Conservation (phyloP, 2,888 invertebrate genomes). For the Watsonalla binaria region DNA sequence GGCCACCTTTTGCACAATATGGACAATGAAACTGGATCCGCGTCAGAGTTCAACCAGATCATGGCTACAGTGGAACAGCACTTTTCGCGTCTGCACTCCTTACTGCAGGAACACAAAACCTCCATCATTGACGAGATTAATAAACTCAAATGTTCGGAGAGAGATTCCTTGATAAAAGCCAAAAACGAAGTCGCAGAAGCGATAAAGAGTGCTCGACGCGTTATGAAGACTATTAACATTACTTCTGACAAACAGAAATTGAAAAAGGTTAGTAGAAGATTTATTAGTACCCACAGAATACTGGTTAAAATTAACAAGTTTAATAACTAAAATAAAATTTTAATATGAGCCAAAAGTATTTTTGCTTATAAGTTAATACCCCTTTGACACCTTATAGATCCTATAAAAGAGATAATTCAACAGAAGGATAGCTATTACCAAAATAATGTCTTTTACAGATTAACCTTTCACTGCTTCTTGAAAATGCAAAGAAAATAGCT, state of each 20-base stretch:
- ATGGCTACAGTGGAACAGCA: constrained; percentile 65
- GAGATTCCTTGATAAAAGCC: constrained; percentile 44
- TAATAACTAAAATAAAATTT: no score
- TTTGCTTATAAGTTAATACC: no score
- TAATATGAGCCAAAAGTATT: no score
- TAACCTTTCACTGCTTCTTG: constrained; percentile 47
- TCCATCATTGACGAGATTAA: constrained; percentile 52
- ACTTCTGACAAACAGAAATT: constrained; percentile 36
- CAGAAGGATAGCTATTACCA: no score
- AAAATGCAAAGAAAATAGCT: constrained; percentile 47
- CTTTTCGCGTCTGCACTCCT: constrained; percentile 70
- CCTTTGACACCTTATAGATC: no score
- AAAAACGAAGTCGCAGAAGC: constrained; percentile 41
- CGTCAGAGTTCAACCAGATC: constrained; percentile 38
- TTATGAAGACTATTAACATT: constrained; percentile 31
- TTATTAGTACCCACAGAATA: no score
- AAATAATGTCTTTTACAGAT: constrained; percentile 27
- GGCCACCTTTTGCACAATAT: constrained; percentile 56
- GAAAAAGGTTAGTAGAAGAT: constrained; percentile 37
- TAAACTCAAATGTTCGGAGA: constrained; percentile 45
- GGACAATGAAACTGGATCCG: constrained; percentile 43
- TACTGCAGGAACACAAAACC: constrained; percentile 73
- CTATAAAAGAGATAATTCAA: no score
- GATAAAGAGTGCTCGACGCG: constrained; percentile 43
- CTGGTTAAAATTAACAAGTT: no score